Evolutionary conservation across 2,888 invertebrate genomes (phyloP), one percentile per base, ranked within the genome.

Genomic region (Megamerina dolium): DNA sequence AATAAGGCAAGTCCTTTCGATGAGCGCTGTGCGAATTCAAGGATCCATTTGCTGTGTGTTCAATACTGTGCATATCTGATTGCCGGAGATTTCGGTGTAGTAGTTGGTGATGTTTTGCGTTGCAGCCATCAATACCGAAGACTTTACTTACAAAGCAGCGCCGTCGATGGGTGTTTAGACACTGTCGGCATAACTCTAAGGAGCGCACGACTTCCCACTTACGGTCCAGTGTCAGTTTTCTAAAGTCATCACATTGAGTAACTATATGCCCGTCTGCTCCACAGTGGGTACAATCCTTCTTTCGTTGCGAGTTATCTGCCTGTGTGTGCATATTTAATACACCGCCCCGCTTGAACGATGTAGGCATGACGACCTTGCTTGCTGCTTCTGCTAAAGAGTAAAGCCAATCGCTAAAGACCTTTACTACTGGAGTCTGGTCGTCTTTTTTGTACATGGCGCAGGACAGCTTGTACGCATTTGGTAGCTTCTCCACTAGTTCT

Each of bases 121-220:
- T 30, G 17, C 45, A 50, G 9, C 33, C 34, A 10, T 48, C 27
- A 12, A 43, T 34, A 16, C 45, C 41, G 14, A 42, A 46, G 9
- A 16, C 35, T 20, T 34, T 41, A 18, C 14, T 45, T 12, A 29
- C 10, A 16, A 21, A 37, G 14, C 45, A 46, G 35, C 20, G 39
- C 12, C 41, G 32, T 37, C 39, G 35, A 30, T 49, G 51, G n/a
- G 32, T n/a, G n/a, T n/a, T n/a, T n/a, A n/a, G n/a, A n/a, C n/a
- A n/a, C n/a, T n/a, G n/a, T n/a, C n/a, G n/a, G n/a, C n/a, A n/a
- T n/a, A n/a, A n/a, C n/a, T n/a, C n/a, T n/a, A n/a, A n/a, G n/a
- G n/a, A 20, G 23, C 40, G 36, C 14, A 44, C 43, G 4, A 39
- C 9, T n/a, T 50, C 38, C 50, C 50, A 47, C 21, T 43, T 45